Base-by-base conservation (phyloP, 1,140 invertebrate species). In the Agraylea sexmaculata region DNA sequence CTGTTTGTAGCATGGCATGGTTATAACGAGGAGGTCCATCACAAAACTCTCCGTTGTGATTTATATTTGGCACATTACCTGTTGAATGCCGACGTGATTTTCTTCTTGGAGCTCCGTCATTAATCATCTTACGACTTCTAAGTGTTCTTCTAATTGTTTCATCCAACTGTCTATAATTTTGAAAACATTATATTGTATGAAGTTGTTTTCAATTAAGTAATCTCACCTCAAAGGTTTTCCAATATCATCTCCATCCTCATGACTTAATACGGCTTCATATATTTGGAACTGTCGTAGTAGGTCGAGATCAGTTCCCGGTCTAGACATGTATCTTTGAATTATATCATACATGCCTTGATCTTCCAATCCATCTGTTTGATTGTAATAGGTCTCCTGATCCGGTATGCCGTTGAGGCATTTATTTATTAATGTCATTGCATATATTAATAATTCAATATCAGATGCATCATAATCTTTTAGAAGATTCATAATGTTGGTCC, bases 341-440 rank as follows among this genome's bases (percentile, higher is more conserved):
- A 96, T 83, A 13, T 72, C 70, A 60, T 96, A 91, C 62, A 99
- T 93, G 3, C 91, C 92, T 55, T 95, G 91, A 51, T 96, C 90
- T 60, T 99, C 94, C 21, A 99, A 64, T 22, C 79, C 76, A 68
- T 99, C 95, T 0, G 93, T 91, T 53, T 99, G 87, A 66, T 99
- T 93, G 57, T 98, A 99, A 60, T 96, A 99, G 7, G 85, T 89
- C 58, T 98, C 92, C 63, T 94, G 88, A 65, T 98, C 94, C 1
- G 89, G 87, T 39, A 98, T 78, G 5, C 92, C 93, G 59, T 91
- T 92, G 11, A 99, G 60, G 19, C 90, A 91, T 69, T 94, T 95
- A 64, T 99, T 99, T 47, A 99, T 82, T 28, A 99, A 73, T 11
- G 91, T 96, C 52, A 91, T 95, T 10, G 92, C 89, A 61, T 93